phyloP scores from a whole-genome alignment of 35 echinoderm and acorn worm species.

The Antedon bifida region DNA sequence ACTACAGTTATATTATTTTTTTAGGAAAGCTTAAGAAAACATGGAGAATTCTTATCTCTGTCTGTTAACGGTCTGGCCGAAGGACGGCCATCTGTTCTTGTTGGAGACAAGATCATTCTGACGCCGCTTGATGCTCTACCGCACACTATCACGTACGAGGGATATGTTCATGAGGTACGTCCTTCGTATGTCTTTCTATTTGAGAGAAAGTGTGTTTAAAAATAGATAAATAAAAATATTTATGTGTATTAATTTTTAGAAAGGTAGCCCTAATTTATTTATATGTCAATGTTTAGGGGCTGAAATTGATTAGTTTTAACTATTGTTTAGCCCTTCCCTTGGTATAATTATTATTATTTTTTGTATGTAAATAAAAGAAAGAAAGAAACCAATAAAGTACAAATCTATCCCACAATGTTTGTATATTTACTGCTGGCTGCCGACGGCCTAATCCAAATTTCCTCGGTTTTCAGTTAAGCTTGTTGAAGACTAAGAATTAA shows the following conservation, averaged over 20 bases:
- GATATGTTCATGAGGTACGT: slow-evolving; percentile 87
- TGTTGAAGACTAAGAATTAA: no score
- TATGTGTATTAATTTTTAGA: not conserved
- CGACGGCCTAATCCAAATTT: no score
- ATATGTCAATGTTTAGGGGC: no score
- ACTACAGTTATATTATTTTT: not conserved
- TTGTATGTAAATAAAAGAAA: no score
- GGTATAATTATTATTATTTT: no score
- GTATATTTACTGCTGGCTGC: no score
- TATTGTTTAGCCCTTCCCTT: no score
- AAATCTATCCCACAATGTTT: no score
- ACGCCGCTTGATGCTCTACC: slow-evolving; percentile 12
- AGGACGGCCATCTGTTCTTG: slow-evolving; percentile 82
- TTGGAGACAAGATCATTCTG: slow-evolving; percentile 84
- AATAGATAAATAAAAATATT: not conserved
- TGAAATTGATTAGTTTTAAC: no score
- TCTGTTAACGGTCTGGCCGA: slow-evolving; percentile 82
- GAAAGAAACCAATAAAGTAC: no score
- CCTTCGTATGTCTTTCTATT: not conserved
- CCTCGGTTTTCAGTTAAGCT: no score
- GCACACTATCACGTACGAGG: slow-evolving; percentile 36
- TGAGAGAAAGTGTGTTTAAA: not conserved
- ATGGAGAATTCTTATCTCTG: slow-evolving; percentile 55
- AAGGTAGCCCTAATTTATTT: no score
- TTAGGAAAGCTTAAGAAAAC: slow-evolving; percentile 71